phyloP scores from a whole-genome alignment of 2,113 vertebrate genomes.

The Stegostoma tigrinum region DNA sequence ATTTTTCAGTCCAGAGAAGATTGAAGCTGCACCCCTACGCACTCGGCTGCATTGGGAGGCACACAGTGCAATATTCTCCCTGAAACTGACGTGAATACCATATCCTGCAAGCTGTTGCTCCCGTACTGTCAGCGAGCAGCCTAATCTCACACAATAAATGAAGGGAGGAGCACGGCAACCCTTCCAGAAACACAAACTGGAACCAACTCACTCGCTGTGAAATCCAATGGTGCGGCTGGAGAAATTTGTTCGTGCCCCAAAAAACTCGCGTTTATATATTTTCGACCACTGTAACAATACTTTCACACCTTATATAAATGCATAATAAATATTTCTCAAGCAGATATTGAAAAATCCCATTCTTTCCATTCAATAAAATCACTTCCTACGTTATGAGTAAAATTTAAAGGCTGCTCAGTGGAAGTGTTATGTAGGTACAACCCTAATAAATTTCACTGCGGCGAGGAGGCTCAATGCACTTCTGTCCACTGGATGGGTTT shows the following conservation, averaged over 20 bases:
- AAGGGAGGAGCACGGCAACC: conserved; percentile 10
- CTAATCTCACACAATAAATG: neutral
- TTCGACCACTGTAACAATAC: neutral
- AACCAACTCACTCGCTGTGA: neutral
- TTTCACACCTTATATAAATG: neutral
- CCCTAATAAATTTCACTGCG: neutral
- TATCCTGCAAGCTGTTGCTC: conserved; percentile 48
- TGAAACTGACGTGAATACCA: conserved; percentile 44
- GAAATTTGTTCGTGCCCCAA: too few species aligned
- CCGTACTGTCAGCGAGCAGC: neutral
- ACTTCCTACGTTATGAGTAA: neutral
- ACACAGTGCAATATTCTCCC: conserved; percentile 26
- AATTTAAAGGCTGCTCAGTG: neutral
- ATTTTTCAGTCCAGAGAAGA: conserved; percentile 47
- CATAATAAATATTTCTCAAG: neutral
- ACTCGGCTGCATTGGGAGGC: conserved; percentile 35
- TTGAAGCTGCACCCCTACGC: conserved; percentile 22
- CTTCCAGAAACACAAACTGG: conserved; percentile 16
- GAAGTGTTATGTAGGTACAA: neutral
- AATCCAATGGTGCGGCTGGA: neutral
- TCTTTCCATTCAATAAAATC: neutral
- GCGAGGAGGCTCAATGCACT: neutral
- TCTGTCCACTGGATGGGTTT: neutral
- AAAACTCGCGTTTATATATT: neutral
- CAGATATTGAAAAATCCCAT: neutral